Evolutionary conservation across 2,797 vertebrate species (phyloP), one percentile per base, ranked within the genome.

Genomic region (Lepilemur septentrionalis): DNA sequence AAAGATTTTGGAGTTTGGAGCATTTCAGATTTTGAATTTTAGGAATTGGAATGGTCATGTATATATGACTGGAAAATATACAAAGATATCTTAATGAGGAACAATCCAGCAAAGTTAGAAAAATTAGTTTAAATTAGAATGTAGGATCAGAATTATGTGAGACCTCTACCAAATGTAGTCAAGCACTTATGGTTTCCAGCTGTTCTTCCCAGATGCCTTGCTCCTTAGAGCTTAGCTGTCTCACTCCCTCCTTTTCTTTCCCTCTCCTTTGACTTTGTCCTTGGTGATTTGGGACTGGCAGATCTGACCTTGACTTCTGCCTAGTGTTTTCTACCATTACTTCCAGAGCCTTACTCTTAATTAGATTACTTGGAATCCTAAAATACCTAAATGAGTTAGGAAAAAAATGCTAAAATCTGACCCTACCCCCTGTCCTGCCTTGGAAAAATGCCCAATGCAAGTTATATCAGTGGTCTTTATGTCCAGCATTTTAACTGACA

Each of bases 71-170:
- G 28, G 30, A 91, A 95, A 52, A 55, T 52, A 38, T 52, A 75
- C 67, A 38, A 81, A 78, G n/a, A 14, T 14, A 41, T 81, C 22
- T 96, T 48, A 61, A 4, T 81, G 13, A 35, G 7, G 13, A 59
- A 4, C 46, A 70, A 14, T 70, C 0, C 43, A 41, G 18, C 22
- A 69, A 92, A 94, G n/a, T 55, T 59, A 14, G 43, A 94, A n/a
- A 30, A 70, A 6, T 92, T 83, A 52, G 43, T n/a, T 57, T 93
- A 95, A 87, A 50, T 32, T 93, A 7, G 15, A 92, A 90, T 76
- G 55, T 32, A 50, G 50, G n/a, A 76, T 91, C 14, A 72, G 22
- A 78, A 86, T 76, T 32, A 80, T 32, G 1, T 69, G 59, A 93
- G 32, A 63, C 10, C 78, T 57, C 20, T 57, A 57, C 38, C 25